A percentile compares a stretch with the other conserved stretches of the same genome.
These are phyloP conservation scores for Pseudopodoces humilis DNA, from an alignment of 2,113 vertebrate genomes.

Conservation along the genomic window DNA sequence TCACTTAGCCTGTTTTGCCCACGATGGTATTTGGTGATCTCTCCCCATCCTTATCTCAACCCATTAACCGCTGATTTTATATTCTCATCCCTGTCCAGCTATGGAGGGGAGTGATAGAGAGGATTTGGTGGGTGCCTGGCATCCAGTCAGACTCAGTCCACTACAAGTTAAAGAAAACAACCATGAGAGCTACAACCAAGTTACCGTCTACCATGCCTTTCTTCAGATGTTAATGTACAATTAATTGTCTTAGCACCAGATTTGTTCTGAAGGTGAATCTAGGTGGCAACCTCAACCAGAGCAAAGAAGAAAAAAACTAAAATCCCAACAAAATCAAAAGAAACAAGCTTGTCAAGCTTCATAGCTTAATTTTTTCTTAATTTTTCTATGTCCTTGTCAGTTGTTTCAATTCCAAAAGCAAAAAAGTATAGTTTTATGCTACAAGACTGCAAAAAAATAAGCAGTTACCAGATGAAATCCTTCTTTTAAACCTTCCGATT, in stretches of 20 bases:
- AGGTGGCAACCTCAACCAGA: neutral
- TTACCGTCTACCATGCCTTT: neutral
- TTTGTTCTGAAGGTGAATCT: neutral
- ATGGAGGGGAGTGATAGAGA: neutral
- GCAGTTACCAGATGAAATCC: neutral
- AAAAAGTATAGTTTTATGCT: neutral
- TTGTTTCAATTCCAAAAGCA: neutral
- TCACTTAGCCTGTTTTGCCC: neutral
- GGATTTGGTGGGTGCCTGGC: neutral
- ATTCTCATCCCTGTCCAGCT: neutral
- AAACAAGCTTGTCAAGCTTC: neutral
- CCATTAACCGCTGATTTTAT: neutral
- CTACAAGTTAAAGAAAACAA: neutral
- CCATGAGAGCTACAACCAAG: accelerated
- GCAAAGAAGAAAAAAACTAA: neutral
- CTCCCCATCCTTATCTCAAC: neutral
- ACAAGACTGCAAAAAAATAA: neutral
- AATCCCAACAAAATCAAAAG: neutral
- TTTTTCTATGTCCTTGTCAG: neutral
- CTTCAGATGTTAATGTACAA: neutral
- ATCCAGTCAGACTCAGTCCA: neutral
- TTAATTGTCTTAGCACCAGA: neutral
- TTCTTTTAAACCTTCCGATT: neutral
- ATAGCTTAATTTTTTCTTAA: neutral
- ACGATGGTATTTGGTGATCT: neutral